Evolutionary conservation across 1,140 invertebrate genomes (phyloP).

Genomic region (Calliphora vicina): DNA sequence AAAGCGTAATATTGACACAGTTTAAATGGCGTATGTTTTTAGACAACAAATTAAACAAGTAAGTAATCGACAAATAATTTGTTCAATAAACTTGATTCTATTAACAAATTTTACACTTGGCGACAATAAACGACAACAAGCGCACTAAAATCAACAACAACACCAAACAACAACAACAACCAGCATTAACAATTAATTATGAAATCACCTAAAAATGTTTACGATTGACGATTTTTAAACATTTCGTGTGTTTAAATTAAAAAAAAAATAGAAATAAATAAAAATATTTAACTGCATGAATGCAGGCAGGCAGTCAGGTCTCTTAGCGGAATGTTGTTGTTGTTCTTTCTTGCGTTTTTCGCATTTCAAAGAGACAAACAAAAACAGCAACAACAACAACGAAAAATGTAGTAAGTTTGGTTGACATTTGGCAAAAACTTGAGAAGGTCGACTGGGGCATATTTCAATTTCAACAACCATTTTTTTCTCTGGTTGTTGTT

Average conservation of each 20-base stretch:
- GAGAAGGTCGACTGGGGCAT: conserved; percentile 25
- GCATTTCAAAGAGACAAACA: too few species aligned
- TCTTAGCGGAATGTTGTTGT: conserved; percentile 19
- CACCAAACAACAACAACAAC: not conserved
- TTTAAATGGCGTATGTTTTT: not conserved
- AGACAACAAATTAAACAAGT: conserved; percentile 13
- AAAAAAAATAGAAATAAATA: too few species aligned
- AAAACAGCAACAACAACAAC: too few species aligned
- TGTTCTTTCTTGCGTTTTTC: not conserved
- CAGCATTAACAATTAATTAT: not conserved
- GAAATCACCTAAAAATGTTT: conserved; percentile 3
- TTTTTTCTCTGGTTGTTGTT: not conserved
- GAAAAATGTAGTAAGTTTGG: not conserved
- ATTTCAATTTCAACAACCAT: conserved; percentile 1
- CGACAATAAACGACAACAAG: not conserved
- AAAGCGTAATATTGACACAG: not conserved
- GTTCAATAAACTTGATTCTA: conserved; percentile 29
- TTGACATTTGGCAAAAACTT: conserved; percentile 35
- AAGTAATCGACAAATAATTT: conserved; percentile 6
- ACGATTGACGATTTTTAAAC: not conserved
- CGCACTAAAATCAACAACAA: not conserved
- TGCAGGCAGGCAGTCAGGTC: not conserved
- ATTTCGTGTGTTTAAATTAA: not conserved
- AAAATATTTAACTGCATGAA: not conserved
- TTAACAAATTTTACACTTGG: conserved; percentile 24